Evolutionary conservation across 1,140 invertebrate species (phyloP).

Genomic region (Drosophila punjabiensis): DNA sequence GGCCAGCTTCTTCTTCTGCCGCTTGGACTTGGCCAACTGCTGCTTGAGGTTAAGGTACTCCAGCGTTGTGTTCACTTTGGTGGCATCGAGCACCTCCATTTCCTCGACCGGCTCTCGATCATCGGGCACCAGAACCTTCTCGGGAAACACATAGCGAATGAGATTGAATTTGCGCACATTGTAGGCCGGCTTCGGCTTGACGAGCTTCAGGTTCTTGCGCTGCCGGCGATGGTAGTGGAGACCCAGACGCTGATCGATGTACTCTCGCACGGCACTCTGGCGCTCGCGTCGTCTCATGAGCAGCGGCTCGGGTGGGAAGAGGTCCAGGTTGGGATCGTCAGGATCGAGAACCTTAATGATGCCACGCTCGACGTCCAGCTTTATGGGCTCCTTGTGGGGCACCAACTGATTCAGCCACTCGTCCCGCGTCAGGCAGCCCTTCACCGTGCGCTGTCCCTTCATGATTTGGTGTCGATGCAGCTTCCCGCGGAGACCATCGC

Average conservation of each 20-base stretch:
- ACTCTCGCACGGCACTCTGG: constrained; percentile 70
- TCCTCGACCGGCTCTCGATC: constrained; percentile 39
- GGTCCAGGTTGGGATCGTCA: constrained; percentile 71
- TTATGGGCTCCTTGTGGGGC: constrained; percentile 73
- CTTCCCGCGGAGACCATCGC: constrained; percentile 71
- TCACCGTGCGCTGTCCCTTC: constrained; percentile 68
- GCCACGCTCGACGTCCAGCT: constrained; percentile 72
- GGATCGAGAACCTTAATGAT: constrained; percentile 70
- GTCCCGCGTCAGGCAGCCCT: constrained; percentile 75
- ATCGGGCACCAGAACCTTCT: constrained; percentile 57
- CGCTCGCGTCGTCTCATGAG: constrained; percentile 28
- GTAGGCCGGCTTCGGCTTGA: constrained; percentile 67
- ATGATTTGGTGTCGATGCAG: constrained; percentile 71
- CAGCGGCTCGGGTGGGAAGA: constrained; percentile 63
- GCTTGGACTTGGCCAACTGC: constrained; percentile 50
- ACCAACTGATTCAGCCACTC: constrained; percentile 78
- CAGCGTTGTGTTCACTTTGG: constrained; percentile 60
- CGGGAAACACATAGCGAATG: constrained; percentile 74
- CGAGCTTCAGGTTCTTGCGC: constrained; percentile 70
- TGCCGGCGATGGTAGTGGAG: constrained; percentile 72
- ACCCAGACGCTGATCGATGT: constrained; percentile 61
- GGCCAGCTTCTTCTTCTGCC: constrained; percentile 56
- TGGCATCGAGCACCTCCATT: constrained; percentile 51
- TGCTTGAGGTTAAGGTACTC: constrained; percentile 64
- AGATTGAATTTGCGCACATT: constrained; percentile 79